Base-by-base conservation (phyloP, 2,888 invertebrate genomes). In the Leptinotarsa rubiginosa region DNA sequence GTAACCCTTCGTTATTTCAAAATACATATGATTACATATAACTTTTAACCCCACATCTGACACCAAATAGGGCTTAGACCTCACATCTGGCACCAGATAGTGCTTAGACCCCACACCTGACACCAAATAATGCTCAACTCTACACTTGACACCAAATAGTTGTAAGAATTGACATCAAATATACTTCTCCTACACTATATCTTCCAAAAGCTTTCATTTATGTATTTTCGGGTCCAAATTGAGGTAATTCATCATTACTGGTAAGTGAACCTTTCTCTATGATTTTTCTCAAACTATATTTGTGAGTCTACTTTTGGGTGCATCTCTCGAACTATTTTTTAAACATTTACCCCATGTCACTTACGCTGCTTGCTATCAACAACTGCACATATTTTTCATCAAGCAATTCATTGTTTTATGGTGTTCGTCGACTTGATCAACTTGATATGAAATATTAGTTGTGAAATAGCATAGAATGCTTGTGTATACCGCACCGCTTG, bases 401-500 rank as follows among this genome's bases (percentile, higher is more conserved):
- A 31, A 62, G 25, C 25, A 25, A 62, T 62, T n/a, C 5, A 31
- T n/a, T 62, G 62, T 31, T 10, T 31, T 5, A n/a, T 13, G 15
- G 25, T 62, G 62, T 62, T 41, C 12, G 20, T 59, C 41, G 50
- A 22, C 49, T 47, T 65, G n/a, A 49, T 65, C 62, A 50, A 73
- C 25, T 49, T 41, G 31, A 10, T 16, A 49, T 41, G 47, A 69
- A 69, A 59, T 25, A 22, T 47, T 73, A 75, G 69, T 70, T 72
- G 71, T 70, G 62, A 76, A 69, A 78, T 78, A 81, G 85, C 86
- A 87, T 86, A 86, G 86, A 87, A 87, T 87, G 86, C 86, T 86
- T 86, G 85, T 85, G 85, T 85, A 76, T 80, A 83, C 82, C 79
- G 83, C 84, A 84, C 85, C 80, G 85, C 85, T 85, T 85, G 78